Base-by-base conservation (phyloP, 2,888 invertebrate genomes). In the Aleiodes leptofemur region DNA sequence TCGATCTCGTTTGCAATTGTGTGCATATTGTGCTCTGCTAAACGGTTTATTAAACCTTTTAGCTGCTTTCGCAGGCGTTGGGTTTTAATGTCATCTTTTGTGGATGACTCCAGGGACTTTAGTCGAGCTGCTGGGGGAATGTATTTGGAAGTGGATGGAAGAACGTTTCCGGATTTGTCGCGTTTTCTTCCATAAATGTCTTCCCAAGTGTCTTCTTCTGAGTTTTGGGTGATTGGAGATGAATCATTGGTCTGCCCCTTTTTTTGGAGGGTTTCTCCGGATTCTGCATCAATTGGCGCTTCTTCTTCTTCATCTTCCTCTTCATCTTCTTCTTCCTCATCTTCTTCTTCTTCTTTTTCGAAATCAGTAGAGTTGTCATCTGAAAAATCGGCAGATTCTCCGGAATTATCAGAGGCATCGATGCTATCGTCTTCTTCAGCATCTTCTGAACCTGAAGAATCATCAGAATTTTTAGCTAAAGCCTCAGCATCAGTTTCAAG, bases 181-280 rank as follows among this genome's bases (percentile, higher is more conserved):
- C 96, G 92, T 81, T 94, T 92, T 76, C 98, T 92, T 0, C 98
- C 98, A 90, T 98, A 98, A 86, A 98, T 98, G 90, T 98, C 98
- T 91, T 98, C 97, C 94, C 95, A 95, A 8, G 88, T 85, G 16
- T 48, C 73, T 53, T 88, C 88, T 77, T 86, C 84, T 56, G 53
- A 72, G 38, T 76, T 77, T 76, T 81, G 23, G 23, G 23, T 23
- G 23, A 23, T 23, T 23, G 1, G 23, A 23, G 23, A 23, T 23
- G 23, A 23, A 23, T 23, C 23, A 23, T 23, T 23, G 23, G 2
- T 2, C 23, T 23, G 23, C 23, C 1, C 23, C 23, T 23, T 2
- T 23, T 23, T 23, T 23, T 23, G 23, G 23, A 23, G 23, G 23
- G 23, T 23, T 23, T 23, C 2, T 23, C 23, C 23, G 23, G 23